Conservation (phyloP, 2,797 vertebrate genomes). For the Lacerta bilineata region DNA sequence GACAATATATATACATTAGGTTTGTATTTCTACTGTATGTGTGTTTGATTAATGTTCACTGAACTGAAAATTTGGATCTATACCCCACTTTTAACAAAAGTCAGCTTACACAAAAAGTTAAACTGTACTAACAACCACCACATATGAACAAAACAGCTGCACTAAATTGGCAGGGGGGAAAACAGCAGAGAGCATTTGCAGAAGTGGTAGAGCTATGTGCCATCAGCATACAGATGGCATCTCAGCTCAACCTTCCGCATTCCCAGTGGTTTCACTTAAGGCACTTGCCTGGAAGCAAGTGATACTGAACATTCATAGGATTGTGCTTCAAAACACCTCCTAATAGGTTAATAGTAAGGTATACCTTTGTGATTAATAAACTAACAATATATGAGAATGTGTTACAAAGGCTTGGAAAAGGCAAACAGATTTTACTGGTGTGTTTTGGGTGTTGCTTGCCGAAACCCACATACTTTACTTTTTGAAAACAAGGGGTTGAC, state of each 20-base stretch:
- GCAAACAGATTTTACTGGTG: too few relatives aligned
- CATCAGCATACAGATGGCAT: background rate
- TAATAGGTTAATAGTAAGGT: too few relatives aligned
- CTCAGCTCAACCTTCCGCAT: background rate
- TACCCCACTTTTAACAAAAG: background rate
- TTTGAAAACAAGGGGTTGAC: too few relatives aligned
- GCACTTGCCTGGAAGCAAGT: background rate
- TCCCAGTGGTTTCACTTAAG: background rate
- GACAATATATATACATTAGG: background rate
- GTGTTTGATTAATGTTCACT: background rate
- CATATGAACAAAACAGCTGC: background rate
- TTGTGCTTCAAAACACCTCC: background rate
- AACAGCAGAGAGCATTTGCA: background rate
- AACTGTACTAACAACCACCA: background rate
- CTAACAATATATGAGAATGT: too few relatives aligned
- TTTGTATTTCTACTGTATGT: background rate
- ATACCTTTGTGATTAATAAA: too few relatives aligned
- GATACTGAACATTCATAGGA: background rate
- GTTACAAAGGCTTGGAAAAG: too few relatives aligned
- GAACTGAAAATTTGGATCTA: background rate
- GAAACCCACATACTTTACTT: too few relatives aligned
- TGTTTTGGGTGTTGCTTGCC: too few relatives aligned
- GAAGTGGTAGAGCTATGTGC: background rate
- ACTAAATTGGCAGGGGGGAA: background rate
- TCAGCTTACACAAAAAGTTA: background rate